A percentile compares a stretch with the other conserved stretches of the same genome.
These are phyloP conservation scores for Pangasianodon hypophthalmus DNA, from an alignment of 2,113 vertebrate genomes.

Conservation along the genomic window DNA sequence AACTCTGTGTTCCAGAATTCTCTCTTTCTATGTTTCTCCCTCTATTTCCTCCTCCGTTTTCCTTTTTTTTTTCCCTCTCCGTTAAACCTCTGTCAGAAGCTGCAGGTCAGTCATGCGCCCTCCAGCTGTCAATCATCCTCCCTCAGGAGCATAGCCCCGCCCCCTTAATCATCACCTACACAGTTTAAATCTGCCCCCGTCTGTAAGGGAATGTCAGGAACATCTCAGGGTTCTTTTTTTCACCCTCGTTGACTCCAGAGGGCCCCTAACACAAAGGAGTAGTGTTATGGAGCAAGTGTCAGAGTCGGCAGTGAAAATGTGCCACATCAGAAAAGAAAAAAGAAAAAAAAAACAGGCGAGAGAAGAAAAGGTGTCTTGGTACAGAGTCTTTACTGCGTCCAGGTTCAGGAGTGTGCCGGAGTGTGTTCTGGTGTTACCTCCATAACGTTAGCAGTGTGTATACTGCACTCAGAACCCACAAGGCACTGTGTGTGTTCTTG, in stretches of 20 bases:
- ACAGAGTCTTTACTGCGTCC: conserved; percentile 2
- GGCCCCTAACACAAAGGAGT: not conserved
- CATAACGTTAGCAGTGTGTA: conserved; percentile 2
- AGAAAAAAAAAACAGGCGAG: not conserved
- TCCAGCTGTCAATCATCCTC: conserved; percentile 23
- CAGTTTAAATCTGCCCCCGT: conserved; percentile 19
- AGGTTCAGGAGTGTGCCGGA: not conserved
- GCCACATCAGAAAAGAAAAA: not conserved
- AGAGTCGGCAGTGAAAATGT: not conserved
- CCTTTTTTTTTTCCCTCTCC: not conserved
- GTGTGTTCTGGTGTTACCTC: conserved; percentile 2
- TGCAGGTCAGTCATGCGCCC: not conserved
- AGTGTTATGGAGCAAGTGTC: not conserved
- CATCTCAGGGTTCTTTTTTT: not conserved
- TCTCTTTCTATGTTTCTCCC: not conserved
- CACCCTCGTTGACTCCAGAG: conserved; percentile 12
- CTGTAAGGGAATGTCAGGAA: conserved; percentile 21
- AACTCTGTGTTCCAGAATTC: not conserved
- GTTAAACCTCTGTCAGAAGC: conserved; percentile 8
- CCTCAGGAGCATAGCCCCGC: conserved; percentile 20
- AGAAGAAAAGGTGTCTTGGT: not conserved
- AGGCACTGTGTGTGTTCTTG: not conserved
- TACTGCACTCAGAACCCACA: not conserved
- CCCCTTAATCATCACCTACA: conserved; percentile 27
- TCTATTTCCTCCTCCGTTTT: not conserved